Percentiles rank a stretch among this genome's conserved stretches.
Evolutionary conservation across 92 coral and sea anemone species (phyloP).

Genomic region (Hydrozoanthus gracilis): DNA sequence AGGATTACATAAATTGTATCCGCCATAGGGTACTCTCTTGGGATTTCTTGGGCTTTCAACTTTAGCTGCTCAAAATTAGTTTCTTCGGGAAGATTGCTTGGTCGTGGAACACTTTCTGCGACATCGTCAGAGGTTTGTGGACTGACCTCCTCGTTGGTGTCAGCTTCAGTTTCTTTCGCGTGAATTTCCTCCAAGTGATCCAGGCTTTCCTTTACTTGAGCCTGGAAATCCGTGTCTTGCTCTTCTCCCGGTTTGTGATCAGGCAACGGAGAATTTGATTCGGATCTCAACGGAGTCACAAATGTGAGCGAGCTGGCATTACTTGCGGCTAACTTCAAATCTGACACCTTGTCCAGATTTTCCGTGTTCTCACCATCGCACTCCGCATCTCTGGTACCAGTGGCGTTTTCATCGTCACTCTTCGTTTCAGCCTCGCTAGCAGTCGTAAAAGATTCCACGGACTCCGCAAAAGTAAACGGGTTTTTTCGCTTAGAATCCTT

Average conservation of each 20-base stretch:
- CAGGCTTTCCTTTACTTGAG: not conserved
- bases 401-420: not conserved
- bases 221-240: not conserved
- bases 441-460: not conserved
- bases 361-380: not conserved
- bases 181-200: constrained; percentile 3
- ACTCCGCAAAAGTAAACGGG: not conserved
- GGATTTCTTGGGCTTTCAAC: not conserved
- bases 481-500: not conserved
- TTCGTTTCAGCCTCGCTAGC: not conserved
- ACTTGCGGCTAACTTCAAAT: too few relatives aligned
- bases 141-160: not conserved
- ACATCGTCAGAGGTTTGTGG: constrained; percentile 10
- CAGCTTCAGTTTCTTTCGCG: not conserved
- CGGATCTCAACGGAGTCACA: not conserved
- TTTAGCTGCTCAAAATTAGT: not conserved
- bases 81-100: not conserved
- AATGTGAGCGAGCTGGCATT: constrained; percentile 21
- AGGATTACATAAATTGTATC: constrained; percentile 17
- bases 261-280: not conserved
- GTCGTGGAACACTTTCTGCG: constrained; percentile 17
- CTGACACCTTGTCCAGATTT: not conserved
- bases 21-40: constrained; percentile 7
- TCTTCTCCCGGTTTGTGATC: not conserved
- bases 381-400: constrained; percentile 24